Base-by-base conservation (phyloP, 2,113 vertebrate species). In the Corynorhinus townsendii region DNA sequence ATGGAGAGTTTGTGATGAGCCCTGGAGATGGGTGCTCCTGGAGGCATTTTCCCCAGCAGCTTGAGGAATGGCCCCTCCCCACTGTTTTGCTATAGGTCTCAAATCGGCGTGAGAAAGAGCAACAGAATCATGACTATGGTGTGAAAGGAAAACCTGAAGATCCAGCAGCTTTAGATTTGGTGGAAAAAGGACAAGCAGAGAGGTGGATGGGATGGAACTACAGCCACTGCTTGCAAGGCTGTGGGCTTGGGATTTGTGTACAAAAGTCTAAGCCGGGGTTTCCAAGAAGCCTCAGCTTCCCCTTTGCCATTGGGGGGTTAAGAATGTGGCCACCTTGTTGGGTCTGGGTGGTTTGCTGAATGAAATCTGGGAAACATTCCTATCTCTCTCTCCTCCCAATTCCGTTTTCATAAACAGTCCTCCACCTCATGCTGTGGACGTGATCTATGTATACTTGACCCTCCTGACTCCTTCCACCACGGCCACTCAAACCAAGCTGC, bases 121-220 rank as follows among this genome's bases (percentile, higher is more conserved):
- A 66, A 96, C 79, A 95, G 96, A 93, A 97, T 96, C 33, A 95
- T 99, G 98, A 98, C 97, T 47, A 98, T 95, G 97, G 98, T 99
- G 90, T 99, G 98, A 98, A 98, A 93, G 0, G 98, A 99, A 73
- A 98, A 98, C 95, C 77, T 98, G 93, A 98, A 98, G 86, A 98
- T 99, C 7, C 98, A 99, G 98, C 98, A 16, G 98, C 98, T 64
- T 97, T 99, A 88, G 90, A 94, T 66, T 91, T 98, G 97, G 98
- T 98, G 71, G 97, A 96, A 94, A 98, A 89, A 86, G 97, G 97
- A 19, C 76, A 62, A 14, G 0, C 10, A 1, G 86, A 80, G 89
- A 96, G 68, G 95, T 26, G 20, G 77, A 75, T 66, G 64, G 64
- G 12, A 7, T 77, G 22, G 91, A 82, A 4, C 26, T 0, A 12